Evolutionary conservation across 1,140 invertebrate genomes (phyloP), one percentile per base, ranked within the genome.

Genomic region (Macrocentrus cingulum): DNA sequence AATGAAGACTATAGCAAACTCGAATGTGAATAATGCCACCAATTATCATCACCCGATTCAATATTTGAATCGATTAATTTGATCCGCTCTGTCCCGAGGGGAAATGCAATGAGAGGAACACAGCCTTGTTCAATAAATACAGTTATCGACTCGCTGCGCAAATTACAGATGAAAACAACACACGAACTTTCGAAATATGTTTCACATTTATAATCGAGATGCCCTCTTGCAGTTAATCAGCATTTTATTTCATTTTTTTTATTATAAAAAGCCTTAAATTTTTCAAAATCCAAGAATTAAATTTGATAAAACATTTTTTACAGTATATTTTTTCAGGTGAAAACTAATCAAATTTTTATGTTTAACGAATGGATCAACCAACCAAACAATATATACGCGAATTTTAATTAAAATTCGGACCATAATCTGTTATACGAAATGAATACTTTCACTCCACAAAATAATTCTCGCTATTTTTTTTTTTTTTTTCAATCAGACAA

Each of bases 1-100:
- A n/a, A 39, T 39, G 36, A 39, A 39, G 22, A 15, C 2, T 29
- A 22, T 29, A n/a, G 22, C 32, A 7, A 25, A 36, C 23, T n/a
- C 22, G 11, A 11, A 20, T 13, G 36, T 23, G 34, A 37, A 18
- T 37, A 23, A 8, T n/a, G 32, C 29, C 3, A 32, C 9, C 23
- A 49, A 57, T 57, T 57, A 36, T 48, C 49, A 49, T 23, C 16
- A 5, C 46, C 15, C 39, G 23, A 57, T 57, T 57, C 36, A 48
- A 57, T 57, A 57, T 57, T 57, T 57, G 55, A 50, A 57, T 22
- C 45, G 36, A 57, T 57, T 57, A 49, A 57, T 39, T 23, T 20
- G 20, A 49, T 11, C 2, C 15, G 8, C 36, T 11, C 36, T 11
- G 15, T 39, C 7, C 8, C 36, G 36, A 15, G 36, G 36, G 7